phyloP scores from a whole-genome alignment of 1,140 invertebrate species.

The Drosophila fuyamai region DNA sequence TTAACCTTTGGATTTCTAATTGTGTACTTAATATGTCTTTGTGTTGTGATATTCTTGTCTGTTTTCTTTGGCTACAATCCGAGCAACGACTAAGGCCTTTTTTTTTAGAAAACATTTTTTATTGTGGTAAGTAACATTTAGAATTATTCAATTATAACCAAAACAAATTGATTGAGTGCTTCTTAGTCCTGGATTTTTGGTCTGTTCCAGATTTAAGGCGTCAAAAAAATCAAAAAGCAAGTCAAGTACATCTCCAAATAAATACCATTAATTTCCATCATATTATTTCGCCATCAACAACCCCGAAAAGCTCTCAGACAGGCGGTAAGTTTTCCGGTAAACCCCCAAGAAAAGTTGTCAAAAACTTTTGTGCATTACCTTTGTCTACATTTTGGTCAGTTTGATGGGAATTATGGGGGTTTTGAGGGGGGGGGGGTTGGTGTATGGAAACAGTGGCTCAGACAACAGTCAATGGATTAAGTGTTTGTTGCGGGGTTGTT shows the following conservation, averaged over 20 bases:
- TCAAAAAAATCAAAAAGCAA: not conserved
- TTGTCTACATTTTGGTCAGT: slow-evolving; percentile 30
- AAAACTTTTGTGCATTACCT: slow-evolving; percentile 49
- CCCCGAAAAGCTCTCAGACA: slow-evolving; percentile 18
- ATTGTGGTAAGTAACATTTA: not conserved
- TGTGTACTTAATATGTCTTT: slow-evolving; percentile 21
- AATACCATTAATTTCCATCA: slow-evolving; percentile 9
- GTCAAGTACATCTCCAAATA: not conserved
- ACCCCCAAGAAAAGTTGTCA: slow-evolving; percentile 32
- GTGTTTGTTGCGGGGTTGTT: slow-evolving; percentile 48
- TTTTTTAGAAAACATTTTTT: not conserved
- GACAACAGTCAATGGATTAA: slow-evolving; percentile 56
- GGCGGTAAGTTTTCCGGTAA: slow-evolving; percentile 5
- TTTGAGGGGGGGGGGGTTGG: not conserved
- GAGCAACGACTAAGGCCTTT: not conserved
- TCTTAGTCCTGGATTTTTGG: not conserved
- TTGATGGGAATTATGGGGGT: slow-evolving; percentile 7
- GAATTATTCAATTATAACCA: too few relatives aligned
- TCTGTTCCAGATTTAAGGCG: not conserved
- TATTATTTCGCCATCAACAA: slow-evolving; percentile 2
- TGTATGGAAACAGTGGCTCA: slow-evolving; percentile 31
- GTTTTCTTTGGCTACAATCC: slow-evolving; percentile 6
- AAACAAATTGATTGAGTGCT: not conserved
- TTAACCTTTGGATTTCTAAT: slow-evolving; percentile 29
- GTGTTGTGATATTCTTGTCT: slow-evolving; percentile 8